Base-by-base conservation (phyloP, 2,888 invertebrate species). In the Polymixis flavicincta region DNA sequence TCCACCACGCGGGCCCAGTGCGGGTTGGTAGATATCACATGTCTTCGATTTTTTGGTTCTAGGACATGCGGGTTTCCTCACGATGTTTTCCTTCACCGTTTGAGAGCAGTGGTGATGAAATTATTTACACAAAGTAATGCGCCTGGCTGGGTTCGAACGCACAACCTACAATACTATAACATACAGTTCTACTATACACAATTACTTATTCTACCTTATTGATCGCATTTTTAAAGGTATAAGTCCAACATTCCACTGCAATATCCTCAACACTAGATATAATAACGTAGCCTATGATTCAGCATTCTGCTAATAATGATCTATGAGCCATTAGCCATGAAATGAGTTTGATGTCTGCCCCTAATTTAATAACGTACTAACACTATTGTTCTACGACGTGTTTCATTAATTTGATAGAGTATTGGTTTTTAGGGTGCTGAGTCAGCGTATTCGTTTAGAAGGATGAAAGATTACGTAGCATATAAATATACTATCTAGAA, bases 251-350 rank as follows among this genome's bases (percentile, higher is more conserved):
- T 17, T 37, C 13, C 1, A 45, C 42, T 45, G 11, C 42, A 45
- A 45, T 45, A 45, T 45, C 11, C 11, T 45, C 42, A 45, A 45
- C 42, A 45, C 42, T 45, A 37, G 37, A 37, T 37, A 37, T 48
- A 11, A 70, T 17, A 25, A 66, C 60, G 32, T 66, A 13, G 19
- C 1, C 22, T 28, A 54, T 84, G 86, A 84, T 13, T 79, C 86
- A 85, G 88, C 87, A 69, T 22, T 61, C 59, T 8, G 42, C 70
- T 88, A 85, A 87, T 82, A 64, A 83, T 78, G 88, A 87, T 80
- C 55, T 82, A 87, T 82, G 85, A 69, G 57, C 57, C 78, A 76
- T 80, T 74, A 78, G 74, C 60, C 59, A 64, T 14, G 63, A 55
- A 75, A 76, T 74, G 54, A 63, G 59, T 70, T 75, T 28, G 54